A percentile compares a stretch with the other conserved stretches of the same genome.
These are phyloP conservation scores for Panagrolaimus sp. DNA, from an alignment of 1,140 invertebrate species.

Conservation along the genomic window DNA sequence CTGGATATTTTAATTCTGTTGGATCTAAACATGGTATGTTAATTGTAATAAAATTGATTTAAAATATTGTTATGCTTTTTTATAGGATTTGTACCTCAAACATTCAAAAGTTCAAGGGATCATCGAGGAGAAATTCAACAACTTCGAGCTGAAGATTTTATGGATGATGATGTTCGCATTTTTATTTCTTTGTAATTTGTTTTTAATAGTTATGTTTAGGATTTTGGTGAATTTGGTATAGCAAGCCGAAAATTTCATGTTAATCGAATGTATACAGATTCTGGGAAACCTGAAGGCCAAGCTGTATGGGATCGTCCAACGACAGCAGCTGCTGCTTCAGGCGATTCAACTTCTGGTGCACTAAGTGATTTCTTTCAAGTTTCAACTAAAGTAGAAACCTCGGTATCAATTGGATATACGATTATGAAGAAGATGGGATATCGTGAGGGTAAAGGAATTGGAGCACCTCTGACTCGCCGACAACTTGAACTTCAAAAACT, in stretches of 20 bases:
- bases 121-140: slow-evolving; percentile 64
- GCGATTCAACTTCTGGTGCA: not conserved
- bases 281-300: slow-evolving; percentile 18
- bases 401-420: slow-evolving; percentile 78
- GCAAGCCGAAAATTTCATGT: slow-evolving; percentile 77
- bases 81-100: slow-evolving; percentile 76
- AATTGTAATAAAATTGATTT: slow-evolving; percentile 7
- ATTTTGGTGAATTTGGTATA: slow-evolving; percentile 87
- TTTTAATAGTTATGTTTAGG: slow-evolving; percentile 63
- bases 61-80: slow-evolving; percentile 11
- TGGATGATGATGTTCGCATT: slow-evolving; percentile 82
- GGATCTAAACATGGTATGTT: slow-evolving; percentile 78
- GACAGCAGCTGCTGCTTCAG: not conserved
- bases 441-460: slow-evolving; percentile 85
- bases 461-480: slow-evolving; percentile 65
- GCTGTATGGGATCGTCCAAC: slow-evolving; percentile 53
- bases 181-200: not conserved
- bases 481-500: slow-evolving; percentile 59
- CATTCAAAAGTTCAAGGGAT: slow-evolving; percentile 80
- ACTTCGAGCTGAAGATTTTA: slow-evolving; percentile 83
- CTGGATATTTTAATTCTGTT: slow-evolving; percentile 93
- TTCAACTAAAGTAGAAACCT: slow-evolving; percentile 60
- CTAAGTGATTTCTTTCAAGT: slow-evolving; percentile 26
- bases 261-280: slow-evolving; percentile 68
- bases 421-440: slow-evolving; percentile 77